Conservation (phyloP, 1,140 invertebrate genomes). For the Melitaea cinxia region DNA sequence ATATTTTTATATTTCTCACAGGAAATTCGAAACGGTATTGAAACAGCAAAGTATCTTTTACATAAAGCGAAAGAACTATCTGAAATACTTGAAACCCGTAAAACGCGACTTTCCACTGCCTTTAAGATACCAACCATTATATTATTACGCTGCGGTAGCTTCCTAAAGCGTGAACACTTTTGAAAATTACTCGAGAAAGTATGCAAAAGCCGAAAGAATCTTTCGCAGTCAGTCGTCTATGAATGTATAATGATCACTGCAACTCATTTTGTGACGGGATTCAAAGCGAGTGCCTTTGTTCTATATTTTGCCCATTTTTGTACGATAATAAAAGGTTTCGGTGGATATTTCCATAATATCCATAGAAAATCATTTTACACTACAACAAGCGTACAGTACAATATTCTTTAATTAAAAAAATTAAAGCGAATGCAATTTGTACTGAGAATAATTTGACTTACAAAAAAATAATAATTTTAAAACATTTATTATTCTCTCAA, state of each 20-base stretch:
- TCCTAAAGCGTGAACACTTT: conserved; percentile 54
- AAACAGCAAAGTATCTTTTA: conserved; percentile 38
- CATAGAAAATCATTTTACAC: not conserved
- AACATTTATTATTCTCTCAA: not conserved
- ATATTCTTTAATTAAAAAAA: not conserved
- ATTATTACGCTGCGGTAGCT: conserved; percentile 65
- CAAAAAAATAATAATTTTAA: not conserved
- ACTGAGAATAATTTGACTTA: not conserved
- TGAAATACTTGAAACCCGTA: conserved; percentile 33
- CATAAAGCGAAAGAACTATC: conserved; percentile 38
- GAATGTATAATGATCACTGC: conserved; percentile 70
- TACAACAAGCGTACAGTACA: not conserved
- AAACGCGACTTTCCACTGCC: conserved; percentile 33
- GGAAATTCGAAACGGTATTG: conserved; percentile 35
- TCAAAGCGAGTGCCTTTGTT: conserved; percentile 46
- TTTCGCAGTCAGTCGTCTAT: conserved; percentile 65
- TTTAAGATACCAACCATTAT: conserved; percentile 61
- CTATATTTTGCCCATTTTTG: conserved; percentile 38
- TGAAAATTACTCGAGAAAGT: conserved; percentile 47
- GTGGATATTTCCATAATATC: not conserved
- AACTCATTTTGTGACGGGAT: conserved; percentile 41
- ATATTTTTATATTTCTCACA: conserved; percentile 31
- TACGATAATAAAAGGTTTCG: conserved; percentile 19
- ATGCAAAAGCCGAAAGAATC: conserved; percentile 50
- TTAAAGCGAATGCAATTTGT: not conserved